Base-by-base conservation (phyloP, 2,797 vertebrate species). In the Argya squamiceps region DNA sequence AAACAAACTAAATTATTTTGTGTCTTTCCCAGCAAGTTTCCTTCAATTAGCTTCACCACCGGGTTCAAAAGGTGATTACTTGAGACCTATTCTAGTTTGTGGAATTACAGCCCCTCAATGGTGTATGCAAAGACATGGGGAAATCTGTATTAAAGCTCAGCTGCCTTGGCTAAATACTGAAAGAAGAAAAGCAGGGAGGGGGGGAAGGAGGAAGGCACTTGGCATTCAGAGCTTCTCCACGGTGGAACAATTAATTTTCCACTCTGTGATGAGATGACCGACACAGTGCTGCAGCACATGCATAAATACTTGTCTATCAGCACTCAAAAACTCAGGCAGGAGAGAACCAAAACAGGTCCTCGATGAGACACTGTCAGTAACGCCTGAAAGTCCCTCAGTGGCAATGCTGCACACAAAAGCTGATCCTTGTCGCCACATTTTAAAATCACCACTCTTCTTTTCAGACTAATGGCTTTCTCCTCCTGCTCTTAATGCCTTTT, bases 61-160 rank as follows among this genome's bases (percentile, higher is more conserved):
- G 52, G 93, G 92, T 98, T 98, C 95, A 97, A 97, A 97, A 97
- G 96, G 95, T 97, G 95, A 97, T 95, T 96, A 92, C 96, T 63
- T 94, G 92, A 95, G 59, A 75, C 67, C 78, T 89, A 22, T 84
- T 94, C 95, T 56, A n/a, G 46, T 85, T 44, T 77, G 87, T 13
- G 56, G 83, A 89, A 97, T 92, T 92, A 77, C 37, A 71, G 79
- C 50, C 44, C 55, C 67, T 81, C 85, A 84, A 5, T 63, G 89
- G 96, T 87, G 70, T 36, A 88, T 34, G 76, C 46, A 89, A 91
- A 98, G 86, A 87, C 64, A 83, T 1, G 29, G 36, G 60, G 73
- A 97, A 97, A 87, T 81, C 96, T 77, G 89, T 84, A 97, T 92
- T 90, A 96, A 96, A 96, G 63, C 84, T 96, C 91, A 95, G 92